A percentile compares a stretch with the other conserved stretches of the same genome.
Evolutionary conservation across 2,888 invertebrate genomes (phyloP).

Genomic region (Ochlodes sylvanus): DNA sequence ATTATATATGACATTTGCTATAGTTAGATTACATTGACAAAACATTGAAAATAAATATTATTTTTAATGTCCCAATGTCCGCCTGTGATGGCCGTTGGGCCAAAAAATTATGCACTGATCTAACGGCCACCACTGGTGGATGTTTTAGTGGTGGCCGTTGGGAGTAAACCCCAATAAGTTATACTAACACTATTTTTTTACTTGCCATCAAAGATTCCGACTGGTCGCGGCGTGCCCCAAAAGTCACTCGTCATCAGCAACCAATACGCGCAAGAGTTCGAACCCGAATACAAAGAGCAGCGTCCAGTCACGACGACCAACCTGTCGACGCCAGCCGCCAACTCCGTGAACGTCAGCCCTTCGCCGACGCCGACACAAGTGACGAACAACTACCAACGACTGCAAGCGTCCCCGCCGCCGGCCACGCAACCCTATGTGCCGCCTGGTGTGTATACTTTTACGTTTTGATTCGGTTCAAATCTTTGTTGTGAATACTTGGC

Average conservation of each 20-base stretch:
- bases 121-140: no score
- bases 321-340: slow-evolving; percentile 24
- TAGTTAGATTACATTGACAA: no score
- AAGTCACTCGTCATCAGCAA: slow-evolving; percentile 79
- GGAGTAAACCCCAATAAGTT: no score
- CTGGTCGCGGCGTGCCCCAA: slow-evolving; percentile 71
- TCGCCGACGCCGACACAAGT: slow-evolving; percentile 56
- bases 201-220: slow-evolving; percentile 58
- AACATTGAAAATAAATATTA: no score
- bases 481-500: no score
- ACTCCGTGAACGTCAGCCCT: slow-evolving; percentile 54
- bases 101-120: no score
- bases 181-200: not conserved
- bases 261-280: slow-evolving; percentile 78
- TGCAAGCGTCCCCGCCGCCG: slow-evolving; percentile 71
- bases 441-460: slow-evolving; percentile 59
- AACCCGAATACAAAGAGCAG: slow-evolving; percentile 72
- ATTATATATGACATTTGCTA: no score
- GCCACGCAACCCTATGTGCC: slow-evolving; percentile 71
- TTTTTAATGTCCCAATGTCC: no score
- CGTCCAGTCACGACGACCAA: slow-evolving; percentile 45
- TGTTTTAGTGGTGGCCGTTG: no score
- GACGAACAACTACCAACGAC: slow-evolving; percentile 61
- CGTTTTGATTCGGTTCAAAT: no score
- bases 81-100: no score